phyloP scores from a whole-genome alignment of 2,113 vertebrate species.

The Lota lota region DNA sequence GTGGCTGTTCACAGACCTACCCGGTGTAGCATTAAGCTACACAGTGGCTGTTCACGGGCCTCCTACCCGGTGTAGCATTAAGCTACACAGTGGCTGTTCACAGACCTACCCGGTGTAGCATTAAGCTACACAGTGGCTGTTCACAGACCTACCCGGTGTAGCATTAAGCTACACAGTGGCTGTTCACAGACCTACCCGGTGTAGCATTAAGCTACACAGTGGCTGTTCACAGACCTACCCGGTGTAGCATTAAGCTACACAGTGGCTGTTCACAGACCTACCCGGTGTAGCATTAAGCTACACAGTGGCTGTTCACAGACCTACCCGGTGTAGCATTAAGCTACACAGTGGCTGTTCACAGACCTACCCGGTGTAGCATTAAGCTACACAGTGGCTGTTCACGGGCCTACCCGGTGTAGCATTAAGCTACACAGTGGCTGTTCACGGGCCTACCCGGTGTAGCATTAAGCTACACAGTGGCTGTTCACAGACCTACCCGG shows the following conservation, averaged over 20 bases:
- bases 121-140: background rate
- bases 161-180: background rate
- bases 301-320: background rate
- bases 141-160: slow-evolving; percentile 44
- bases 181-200: slow-evolving; percentile 39
- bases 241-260: slow-evolving; percentile 21
- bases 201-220: slow-evolving; percentile 1
- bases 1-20: slow-evolving; percentile 13
- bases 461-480: background rate
- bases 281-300: slow-evolving; percentile 39
- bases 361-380: slow-evolving; percentile 49
- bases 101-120: slow-evolving; percentile 48
- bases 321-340: slow-evolving; percentile 47
- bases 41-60: background rate
- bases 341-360: background rate
- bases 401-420: slow-evolving; percentile 48
- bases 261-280: background rate
- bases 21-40: slow-evolving; percentile 33
- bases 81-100: background rate
- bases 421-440: background rate
- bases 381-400: background rate
- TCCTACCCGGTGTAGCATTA: slow-evolving; percentile 50
- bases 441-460: slow-evolving; percentile 43
- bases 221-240: slow-evolving; percentile 29
- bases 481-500: slow-evolving; percentile 40